These are phyloP conservation scores for Heliconius eleuchia DNA, from an alignment of 1,140 invertebrate genomes.

Conservation along the genomic window DNA sequence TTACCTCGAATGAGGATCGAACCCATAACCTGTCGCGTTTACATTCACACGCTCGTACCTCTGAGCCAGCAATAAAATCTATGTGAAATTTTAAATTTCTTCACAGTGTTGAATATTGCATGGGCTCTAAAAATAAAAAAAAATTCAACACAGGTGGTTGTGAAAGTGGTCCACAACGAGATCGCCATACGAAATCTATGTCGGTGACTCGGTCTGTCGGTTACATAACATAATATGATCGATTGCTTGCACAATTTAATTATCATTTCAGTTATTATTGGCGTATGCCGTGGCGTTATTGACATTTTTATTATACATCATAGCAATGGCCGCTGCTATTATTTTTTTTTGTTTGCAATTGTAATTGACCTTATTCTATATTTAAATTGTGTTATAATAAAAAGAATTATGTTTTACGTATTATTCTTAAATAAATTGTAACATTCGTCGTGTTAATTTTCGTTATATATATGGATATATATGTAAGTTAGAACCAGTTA, in stretches of 20 bases:
- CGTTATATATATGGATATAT: too few relatives aligned
- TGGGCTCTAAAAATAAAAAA: conserved; percentile 23
- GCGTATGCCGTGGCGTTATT: conserved; percentile 17
- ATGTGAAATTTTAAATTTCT: conserved; percentile 5
- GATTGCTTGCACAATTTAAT: conserved; percentile 41
- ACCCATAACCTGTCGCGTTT: too few relatives aligned
- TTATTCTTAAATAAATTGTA: too few relatives aligned
- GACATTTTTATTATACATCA: not conserved
- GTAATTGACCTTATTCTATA: not conserved
- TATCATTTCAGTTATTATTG: conserved; percentile 31
- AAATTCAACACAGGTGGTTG: conserved; percentile 34
- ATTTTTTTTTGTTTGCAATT: not conserved
- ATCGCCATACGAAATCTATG: conserved; percentile 39
- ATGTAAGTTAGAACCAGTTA: not conserved
- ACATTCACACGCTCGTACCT: too few relatives aligned
- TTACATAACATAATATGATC: conserved; percentile 31
- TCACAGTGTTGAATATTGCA: conserved; percentile 19
- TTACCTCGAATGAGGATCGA: too few relatives aligned
- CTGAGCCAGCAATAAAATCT: not conserved
- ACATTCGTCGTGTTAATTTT: too few relatives aligned
- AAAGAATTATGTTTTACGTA: not conserved
- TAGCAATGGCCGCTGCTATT: not conserved
- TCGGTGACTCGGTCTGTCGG: conserved; percentile 9
- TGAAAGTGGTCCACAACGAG: conserved; percentile 37
- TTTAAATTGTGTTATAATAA: not conserved